phyloP scores from a whole-genome alignment of 2,113 vertebrate genomes.

The Melanerpes aurifrons region DNA sequence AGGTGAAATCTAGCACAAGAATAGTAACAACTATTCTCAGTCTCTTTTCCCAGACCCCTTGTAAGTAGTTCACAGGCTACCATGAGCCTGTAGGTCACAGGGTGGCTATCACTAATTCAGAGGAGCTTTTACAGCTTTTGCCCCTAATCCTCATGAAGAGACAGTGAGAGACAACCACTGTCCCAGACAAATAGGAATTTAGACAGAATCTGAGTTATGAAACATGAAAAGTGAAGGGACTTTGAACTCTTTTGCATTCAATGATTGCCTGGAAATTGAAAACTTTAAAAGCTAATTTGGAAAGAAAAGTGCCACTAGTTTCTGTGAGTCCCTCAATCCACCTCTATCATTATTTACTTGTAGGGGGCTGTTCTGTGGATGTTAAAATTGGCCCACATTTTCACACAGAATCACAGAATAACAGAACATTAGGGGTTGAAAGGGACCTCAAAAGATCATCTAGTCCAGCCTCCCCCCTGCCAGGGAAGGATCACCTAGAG shows the following conservation, averaged over 20 bases:
- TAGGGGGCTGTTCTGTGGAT: not conserved
- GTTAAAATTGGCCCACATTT: not conserved
- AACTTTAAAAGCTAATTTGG: not conserved
- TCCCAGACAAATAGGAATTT: not conserved
- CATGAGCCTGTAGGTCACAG: not conserved
- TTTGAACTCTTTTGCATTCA: not conserved
- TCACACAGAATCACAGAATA: not conserved
- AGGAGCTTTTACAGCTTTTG: not conserved
- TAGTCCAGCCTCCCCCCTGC: no score
- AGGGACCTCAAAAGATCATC: no score
- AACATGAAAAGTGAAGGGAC: not conserved
- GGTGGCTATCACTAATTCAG: not conserved
- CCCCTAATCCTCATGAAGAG: not conserved
- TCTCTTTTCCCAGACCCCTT: not conserved
- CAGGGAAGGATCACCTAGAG: no score
- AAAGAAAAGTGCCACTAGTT: not conserved
- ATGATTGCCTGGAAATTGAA: not conserved
- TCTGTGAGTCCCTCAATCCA: not conserved
- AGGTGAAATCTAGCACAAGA: not conserved
- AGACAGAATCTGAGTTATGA: not conserved
- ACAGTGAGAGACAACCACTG: not conserved
- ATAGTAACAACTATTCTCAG: not conserved
- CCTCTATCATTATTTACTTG: not conserved
- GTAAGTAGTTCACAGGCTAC: not conserved
- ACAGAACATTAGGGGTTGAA: no score